Conservation (phyloP, 1,140 invertebrate species). For the Oncopodura yosiiana region DNA sequence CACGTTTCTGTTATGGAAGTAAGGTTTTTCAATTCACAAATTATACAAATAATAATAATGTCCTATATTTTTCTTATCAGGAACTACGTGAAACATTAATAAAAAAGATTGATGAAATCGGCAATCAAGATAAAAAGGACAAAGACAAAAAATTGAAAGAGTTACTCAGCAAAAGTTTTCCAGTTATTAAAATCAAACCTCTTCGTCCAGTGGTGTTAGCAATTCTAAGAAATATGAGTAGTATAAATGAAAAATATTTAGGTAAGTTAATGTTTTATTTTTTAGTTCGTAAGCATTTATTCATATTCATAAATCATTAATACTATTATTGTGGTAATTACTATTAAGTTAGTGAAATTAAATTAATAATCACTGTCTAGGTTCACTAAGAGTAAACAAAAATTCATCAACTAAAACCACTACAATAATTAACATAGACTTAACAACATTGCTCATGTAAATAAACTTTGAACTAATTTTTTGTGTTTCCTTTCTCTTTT, state of each 20-base stretch:
- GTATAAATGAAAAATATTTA: conserved; percentile 73
- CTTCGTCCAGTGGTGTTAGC: conserved; percentile 93
- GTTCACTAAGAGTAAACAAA: too few species aligned
- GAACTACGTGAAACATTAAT: conserved; percentile 83
- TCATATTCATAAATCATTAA: too few species aligned
- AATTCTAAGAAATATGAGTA: conserved; percentile 82
- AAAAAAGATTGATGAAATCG: conserved; percentile 77
- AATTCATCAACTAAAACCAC: too few species aligned
- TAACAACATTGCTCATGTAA: not conserved
- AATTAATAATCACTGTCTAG: too few species aligned
- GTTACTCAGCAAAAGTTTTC: conserved; percentile 82
- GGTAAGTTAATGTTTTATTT: too few species aligned
- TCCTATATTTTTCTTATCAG: conserved; percentile 37
- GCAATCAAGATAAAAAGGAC: conserved; percentile 55
- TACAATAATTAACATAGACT: not conserved
- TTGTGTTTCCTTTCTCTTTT: too few species aligned
- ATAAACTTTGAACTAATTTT: not conserved
- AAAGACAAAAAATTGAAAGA: conserved; percentile 82
- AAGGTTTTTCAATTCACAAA: conserved; percentile 2
- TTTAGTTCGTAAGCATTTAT: too few species aligned
- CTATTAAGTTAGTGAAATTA: too few species aligned
- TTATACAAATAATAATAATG: conserved; percentile 10
- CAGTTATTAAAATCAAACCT: conserved; percentile 79
- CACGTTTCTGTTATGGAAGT: conserved; percentile 86
- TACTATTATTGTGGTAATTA: too few species aligned